Conservation (phyloP, 1,140 invertebrate species). For the Daktulosphaira vitifoliae region DNA sequence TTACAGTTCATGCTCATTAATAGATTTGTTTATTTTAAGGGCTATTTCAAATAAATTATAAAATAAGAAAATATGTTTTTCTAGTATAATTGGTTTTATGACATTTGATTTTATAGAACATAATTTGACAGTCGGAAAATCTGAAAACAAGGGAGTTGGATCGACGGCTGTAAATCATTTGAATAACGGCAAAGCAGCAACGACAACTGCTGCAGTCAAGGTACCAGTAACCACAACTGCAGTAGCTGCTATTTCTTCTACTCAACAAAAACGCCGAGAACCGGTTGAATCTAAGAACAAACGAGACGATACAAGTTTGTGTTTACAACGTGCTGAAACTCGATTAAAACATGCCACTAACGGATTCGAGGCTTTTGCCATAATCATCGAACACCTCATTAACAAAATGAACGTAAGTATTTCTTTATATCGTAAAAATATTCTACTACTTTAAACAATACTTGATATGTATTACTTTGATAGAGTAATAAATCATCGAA, state of each 20-base stretch:
- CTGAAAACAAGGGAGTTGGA: not conserved
- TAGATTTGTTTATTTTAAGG: no score
- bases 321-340: slow-evolving; percentile 1
- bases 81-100: no score
- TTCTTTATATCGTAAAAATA: no score
- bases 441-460: no score
- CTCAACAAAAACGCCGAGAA: not conserved
- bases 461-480: no score
- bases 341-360: slow-evolving; percentile 42
- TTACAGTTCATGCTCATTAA: no score
- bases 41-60: no score
- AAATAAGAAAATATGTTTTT: no score
- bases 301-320: not conserved
- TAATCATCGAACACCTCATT: slow-evolving; percentile 61
- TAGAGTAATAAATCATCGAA: no score
- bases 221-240: not conserved
- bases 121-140: not conserved
- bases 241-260: not conserved
- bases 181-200: not conserved
- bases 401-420: slow-evolving; percentile 51
- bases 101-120: slow-evolving; percentile 7
- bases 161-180: no score
- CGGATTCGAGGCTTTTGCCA: slow-evolving; percentile 57
- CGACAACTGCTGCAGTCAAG: not conserved
- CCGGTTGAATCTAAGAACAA: not conserved